Conservation (phyloP, 2,113 vertebrate species). For the Loxodonta africana region DNA sequence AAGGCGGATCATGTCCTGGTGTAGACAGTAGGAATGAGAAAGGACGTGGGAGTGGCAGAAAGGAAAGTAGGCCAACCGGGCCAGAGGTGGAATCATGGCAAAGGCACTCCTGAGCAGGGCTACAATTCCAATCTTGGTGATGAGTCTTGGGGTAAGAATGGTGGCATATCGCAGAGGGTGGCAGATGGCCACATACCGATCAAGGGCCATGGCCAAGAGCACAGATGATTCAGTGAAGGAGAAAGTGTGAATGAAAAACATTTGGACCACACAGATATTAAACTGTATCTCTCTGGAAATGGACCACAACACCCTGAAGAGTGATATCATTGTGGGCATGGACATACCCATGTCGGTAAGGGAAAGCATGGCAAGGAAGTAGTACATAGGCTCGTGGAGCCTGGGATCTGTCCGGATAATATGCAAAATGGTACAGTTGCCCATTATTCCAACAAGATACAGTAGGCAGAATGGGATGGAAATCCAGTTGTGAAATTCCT, state of each 20-base stretch:
- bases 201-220: conserved; percentile 75
- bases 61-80: conserved; percentile 44
- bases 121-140: conserved; percentile 15
- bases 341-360: conserved; percentile 78
- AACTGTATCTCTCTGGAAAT: conserved; percentile 76
- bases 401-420: neutral
- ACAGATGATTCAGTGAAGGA: conserved; percentile 72
- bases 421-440: conserved; percentile 47
- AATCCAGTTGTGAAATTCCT: conserved; percentile 31
- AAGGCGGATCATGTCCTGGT: conserved; percentile 69
- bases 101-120: conserved; percentile 56
- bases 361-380: conserved; percentile 77
- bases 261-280: conserved; percentile 64
- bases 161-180: conserved; percentile 31
- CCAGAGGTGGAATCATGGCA: neutral
- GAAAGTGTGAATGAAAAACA: conserved; percentile 72
- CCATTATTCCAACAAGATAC: neutral
- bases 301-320: conserved; percentile 76
- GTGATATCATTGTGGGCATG: conserved; percentile 43
- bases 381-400: conserved; percentile 48
- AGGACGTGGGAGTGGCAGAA: conserved; percentile 69
- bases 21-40: conserved; percentile 77
- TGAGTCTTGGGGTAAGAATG: conserved; percentile 43
- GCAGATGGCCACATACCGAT: conserved; percentile 69
- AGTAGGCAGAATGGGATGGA: conserved; percentile 49